phyloP scores from a whole-genome alignment of 2,797 vertebrate genomes.

The Xenentodon cancila region DNA sequence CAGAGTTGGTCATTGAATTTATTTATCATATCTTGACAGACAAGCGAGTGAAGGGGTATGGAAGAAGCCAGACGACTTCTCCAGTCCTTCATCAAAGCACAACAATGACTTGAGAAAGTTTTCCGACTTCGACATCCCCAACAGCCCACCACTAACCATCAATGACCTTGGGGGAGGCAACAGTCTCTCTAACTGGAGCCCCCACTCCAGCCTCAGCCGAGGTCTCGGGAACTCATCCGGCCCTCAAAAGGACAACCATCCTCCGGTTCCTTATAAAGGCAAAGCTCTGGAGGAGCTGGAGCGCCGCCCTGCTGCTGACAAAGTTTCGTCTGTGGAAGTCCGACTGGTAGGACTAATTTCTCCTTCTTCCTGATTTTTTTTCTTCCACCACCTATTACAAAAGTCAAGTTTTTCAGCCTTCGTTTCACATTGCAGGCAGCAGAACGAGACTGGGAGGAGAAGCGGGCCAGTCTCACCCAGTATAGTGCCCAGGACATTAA shows the following conservation, averaged over 20 bases:
- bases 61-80: constrained; percentile 87
- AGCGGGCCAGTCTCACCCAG: constrained; percentile 93
- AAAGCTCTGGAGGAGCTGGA: constrained; percentile 87
- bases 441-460: constrained; percentile 98
- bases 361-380: background rate
- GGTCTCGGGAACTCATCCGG: constrained; percentile 74
- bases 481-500: constrained; percentile 99
- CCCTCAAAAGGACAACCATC: constrained; percentile 78
- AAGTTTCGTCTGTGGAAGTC: constrained; percentile 93
- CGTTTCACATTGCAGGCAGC: constrained; percentile 84
- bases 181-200: constrained; percentile 84
- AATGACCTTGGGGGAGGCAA: constrained; percentile 82
- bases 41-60: constrained; percentile 92
- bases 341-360: constrained; percentile 77
- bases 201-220: constrained; percentile 73
- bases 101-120: constrained; percentile 85
- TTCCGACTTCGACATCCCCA: constrained; percentile 88
- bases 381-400: background rate
- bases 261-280: constrained; percentile 85
- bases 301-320: constrained; percentile 87
- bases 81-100: constrained; percentile 89
- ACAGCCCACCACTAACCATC: constrained; percentile 88
- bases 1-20: constrained; percentile 16
- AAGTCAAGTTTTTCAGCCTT: constrained; percentile 5
- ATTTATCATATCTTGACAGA: constrained; percentile 66